These are phyloP conservation scores for Muntiacus reevesi DNA, from an alignment of 2,113 vertebrate species.

Conservation along the genomic window DNA sequence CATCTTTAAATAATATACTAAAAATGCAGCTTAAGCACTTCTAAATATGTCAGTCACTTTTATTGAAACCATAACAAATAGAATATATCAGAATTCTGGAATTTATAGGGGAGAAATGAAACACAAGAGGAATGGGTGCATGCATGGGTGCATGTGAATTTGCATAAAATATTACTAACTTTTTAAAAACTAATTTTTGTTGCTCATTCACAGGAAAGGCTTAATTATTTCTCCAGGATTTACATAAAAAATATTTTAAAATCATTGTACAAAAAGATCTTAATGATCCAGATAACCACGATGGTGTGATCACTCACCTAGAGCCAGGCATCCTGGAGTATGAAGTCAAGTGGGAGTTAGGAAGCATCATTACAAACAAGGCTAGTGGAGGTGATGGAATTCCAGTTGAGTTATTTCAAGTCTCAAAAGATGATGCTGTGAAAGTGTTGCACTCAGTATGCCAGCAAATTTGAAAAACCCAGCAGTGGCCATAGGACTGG, in stretches of 20 bases:
- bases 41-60: not conserved
- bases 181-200: not conserved
- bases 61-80: not conserved
- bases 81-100: not conserved
- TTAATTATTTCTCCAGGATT: not conserved
- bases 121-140: not conserved
- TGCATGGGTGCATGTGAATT: not conserved
- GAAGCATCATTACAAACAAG: not conserved
- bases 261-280: not conserved
- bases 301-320: not conserved
- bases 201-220: not conserved
- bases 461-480: not conserved
- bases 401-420: not conserved
- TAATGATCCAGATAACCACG: not conserved
- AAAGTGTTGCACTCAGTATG: not conserved
- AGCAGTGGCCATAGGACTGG: not conserved
- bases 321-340: not conserved
- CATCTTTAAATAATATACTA: not conserved
- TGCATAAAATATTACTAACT: not conserved
- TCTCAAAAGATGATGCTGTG: not conserved
- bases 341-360: not conserved
- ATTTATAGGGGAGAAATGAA: not conserved
- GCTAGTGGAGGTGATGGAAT: not conserved
- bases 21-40: not conserved
- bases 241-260: not conserved